phyloP scores from a whole-genome alignment of 1,140 invertebrate genomes.

The Bombus picipes region DNA sequence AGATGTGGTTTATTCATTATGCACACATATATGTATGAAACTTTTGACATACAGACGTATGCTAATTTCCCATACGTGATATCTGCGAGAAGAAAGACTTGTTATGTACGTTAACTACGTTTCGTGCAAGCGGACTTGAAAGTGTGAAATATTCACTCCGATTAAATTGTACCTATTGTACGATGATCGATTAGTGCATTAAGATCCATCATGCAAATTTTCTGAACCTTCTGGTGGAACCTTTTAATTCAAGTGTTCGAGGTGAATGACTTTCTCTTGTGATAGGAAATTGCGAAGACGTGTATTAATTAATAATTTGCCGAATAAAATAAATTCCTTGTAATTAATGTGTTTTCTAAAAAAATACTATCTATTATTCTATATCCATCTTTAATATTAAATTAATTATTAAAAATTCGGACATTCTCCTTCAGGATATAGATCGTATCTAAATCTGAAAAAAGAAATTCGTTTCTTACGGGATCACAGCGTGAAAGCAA shows the following conservation, averaged over 20 bases:
- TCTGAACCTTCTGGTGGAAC: not conserved
- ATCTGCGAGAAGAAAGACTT: not conserved
- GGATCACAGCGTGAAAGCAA: no score
- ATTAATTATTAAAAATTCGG: no score
- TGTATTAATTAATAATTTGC: not conserved
- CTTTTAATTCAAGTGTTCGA: not conserved
- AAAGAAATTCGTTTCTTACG: no score
- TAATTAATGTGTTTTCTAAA: no score
- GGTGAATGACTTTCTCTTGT: not conserved
- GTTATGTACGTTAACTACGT: not conserved
- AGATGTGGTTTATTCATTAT: constrained; percentile 50
- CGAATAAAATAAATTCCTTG: no score
- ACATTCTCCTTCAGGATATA: no score
- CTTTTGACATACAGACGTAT: constrained; percentile 49
- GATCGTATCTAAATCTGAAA: no score
- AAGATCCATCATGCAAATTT: not conserved
- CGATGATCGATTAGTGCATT: not conserved
- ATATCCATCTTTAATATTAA: no score
- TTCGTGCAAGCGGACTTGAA: not conserved
- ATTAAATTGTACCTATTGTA: not conserved
- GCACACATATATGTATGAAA: constrained; percentile 38
- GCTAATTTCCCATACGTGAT: constrained; percentile 18
- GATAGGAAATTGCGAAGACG: not conserved
- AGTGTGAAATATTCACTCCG: not conserved
- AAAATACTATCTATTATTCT: no score